These are phyloP conservation scores for Heptranchias perlo DNA, from an alignment of 2,113 vertebrate species.

Conservation along the genomic window DNA sequence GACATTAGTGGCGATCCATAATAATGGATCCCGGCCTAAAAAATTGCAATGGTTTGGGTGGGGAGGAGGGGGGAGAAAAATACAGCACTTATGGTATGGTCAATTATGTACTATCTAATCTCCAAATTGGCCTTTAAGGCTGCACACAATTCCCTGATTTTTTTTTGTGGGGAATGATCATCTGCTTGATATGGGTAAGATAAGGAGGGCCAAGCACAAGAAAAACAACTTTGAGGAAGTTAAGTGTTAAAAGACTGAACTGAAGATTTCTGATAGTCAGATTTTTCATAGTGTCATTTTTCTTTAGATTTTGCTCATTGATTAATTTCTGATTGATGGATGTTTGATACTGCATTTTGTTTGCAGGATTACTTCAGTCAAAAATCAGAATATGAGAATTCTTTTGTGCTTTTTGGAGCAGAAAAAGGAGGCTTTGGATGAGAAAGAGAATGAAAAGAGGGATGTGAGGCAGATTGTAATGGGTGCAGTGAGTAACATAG, in stretches of 20 bases:
- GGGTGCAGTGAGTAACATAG: not conserved
- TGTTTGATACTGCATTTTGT: not conserved
- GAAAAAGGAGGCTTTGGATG: not conserved
- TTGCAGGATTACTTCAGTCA: not conserved
- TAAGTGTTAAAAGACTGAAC: not conserved
- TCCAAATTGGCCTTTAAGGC: not conserved
- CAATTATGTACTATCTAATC: not conserved
- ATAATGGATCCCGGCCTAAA: not conserved
- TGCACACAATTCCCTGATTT: not conserved
- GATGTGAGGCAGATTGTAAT: not conserved
- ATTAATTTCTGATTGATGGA: not conserved
- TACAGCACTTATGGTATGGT: not conserved
- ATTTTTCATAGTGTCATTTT: not conserved
- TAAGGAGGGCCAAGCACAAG: not conserved
- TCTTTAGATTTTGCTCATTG: not conserved
- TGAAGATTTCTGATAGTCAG: not conserved
- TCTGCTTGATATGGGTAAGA: not conserved
- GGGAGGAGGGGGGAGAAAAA: not conserved
- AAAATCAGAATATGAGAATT: not conserved
- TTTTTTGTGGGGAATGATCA: not conserved
- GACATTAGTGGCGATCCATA: not conserved
- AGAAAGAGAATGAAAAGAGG: not conserved
- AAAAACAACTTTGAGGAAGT: not conserved
- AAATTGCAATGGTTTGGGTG: not conserved
- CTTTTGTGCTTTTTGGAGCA: not conserved